These are phyloP conservation scores for Todiramphus saurophagus DNA, from an alignment of 2,113 vertebrate genomes.

Conservation along the genomic window DNA sequence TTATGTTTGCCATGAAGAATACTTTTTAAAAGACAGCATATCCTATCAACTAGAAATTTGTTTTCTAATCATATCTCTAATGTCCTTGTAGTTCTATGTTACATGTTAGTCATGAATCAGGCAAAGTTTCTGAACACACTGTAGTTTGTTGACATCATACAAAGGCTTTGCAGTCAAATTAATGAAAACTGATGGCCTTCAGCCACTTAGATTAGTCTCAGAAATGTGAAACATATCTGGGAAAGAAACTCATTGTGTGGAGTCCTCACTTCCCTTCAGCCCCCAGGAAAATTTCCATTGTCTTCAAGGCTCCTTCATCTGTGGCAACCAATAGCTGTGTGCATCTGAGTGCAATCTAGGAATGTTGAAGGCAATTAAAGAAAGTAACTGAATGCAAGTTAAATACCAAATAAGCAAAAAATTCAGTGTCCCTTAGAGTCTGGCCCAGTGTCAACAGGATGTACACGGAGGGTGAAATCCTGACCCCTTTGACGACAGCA, in stretches of 20 bases:
- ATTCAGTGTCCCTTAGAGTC: background rate
- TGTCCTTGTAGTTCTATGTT: background rate
- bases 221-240: background rate
- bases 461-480: background rate
- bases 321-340: background rate
- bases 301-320: background rate
- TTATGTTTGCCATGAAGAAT: constrained; percentile 1
- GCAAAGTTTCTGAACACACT: background rate
- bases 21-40: background rate
- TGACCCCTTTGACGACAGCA: constrained; percentile 3
- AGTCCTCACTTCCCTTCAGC: background rate
- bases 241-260: background rate
- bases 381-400: background rate
- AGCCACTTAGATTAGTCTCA: background rate
- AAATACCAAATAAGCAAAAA: background rate
- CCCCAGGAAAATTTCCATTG: background rate
- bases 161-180: background rate
- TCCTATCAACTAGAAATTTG: background rate
- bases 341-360: background rate
- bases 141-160: background rate
- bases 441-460: constrained; percentile 15
- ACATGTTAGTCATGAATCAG: background rate
- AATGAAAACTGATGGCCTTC: background rate
- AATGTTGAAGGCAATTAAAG: background rate
- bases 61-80: background rate